phyloP scores from a whole-genome alignment of 2,888 invertebrate genomes.

The Melolontha melolontha region DNA sequence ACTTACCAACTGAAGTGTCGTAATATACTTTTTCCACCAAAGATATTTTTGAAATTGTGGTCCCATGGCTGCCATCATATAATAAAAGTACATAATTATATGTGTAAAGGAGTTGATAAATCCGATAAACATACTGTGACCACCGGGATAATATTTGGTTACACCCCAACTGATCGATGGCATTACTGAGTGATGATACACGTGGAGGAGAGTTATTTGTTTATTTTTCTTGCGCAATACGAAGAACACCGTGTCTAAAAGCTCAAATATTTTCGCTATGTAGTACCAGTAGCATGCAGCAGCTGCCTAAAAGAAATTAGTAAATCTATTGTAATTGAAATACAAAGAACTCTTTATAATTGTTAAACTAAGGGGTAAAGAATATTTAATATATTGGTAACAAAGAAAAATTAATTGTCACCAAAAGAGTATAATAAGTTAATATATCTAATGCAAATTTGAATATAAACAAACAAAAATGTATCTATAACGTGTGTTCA shows the following conservation, averaged over 20 bases:
- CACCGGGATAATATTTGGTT: slow-evolving; percentile 69
- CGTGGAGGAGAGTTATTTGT: background rate
- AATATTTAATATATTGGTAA: too few species aligned
- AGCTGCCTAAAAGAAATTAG: too few species aligned
- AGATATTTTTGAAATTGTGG: slow-evolving; percentile 87
- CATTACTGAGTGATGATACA: background rate
- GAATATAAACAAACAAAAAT: too few species aligned
- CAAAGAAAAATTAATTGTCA: too few species aligned
- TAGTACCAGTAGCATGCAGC: slow-evolving; percentile 15
- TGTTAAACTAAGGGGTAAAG: too few species aligned
- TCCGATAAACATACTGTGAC: slow-evolving; percentile 90
- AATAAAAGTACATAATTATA: slow-evolving; percentile 89
- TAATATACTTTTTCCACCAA: slow-evolving; percentile 92
- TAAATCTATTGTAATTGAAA: too few species aligned
- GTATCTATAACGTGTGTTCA: too few species aligned
- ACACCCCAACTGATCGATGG: background rate
- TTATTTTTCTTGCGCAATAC: background rate
- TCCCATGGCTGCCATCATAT: slow-evolving; percentile 88
- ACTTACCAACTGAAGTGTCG: slow-evolving; percentile 84
- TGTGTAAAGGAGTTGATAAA: slow-evolving; percentile 89
- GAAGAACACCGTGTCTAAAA: slow-evolving; percentile 16
- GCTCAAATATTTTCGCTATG: slow-evolving; percentile 30
- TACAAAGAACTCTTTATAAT: too few species aligned
- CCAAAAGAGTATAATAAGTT: too few species aligned
- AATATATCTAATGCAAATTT: too few species aligned